A percentile compares a stretch with the other conserved stretches of the same genome.
Evolutionary conservation across 2,888 invertebrate species (phyloP).

Genomic region (Mystacides longicornis): DNA sequence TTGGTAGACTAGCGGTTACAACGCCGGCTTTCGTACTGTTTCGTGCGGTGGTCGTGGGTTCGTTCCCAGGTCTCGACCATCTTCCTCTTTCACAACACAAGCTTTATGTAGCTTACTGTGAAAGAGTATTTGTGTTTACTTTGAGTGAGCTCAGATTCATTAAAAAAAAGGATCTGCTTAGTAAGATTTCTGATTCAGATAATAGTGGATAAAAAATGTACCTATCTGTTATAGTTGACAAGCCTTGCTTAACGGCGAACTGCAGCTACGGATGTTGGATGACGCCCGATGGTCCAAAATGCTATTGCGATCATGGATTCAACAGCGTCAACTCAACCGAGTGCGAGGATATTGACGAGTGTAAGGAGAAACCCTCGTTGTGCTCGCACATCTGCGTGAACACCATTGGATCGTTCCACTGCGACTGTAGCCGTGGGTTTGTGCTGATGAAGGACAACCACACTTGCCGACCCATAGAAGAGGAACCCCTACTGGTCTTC

Average conservation of each 20-base stretch:
- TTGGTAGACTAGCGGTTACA: too few species aligned
- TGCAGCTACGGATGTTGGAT: conserved; percentile 34
- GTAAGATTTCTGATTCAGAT: too few species aligned
- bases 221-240: conserved; percentile 35
- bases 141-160: too few species aligned
- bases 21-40: too few species aligned
- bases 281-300: conserved; percentile 42
- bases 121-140: too few species aligned
- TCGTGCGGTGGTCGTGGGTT: too few species aligned
- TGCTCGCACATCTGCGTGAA: conserved; percentile 68
- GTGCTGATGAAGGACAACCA: conserved; percentile 44
- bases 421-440: conserved; percentile 57
- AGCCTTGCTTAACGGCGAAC: conserved; percentile 35
- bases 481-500: conserved; percentile 62
- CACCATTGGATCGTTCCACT: conserved; percentile 49
- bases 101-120: too few species aligned
- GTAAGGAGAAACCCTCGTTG: conserved; percentile 49
- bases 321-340: conserved; percentile 35
- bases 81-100: too few species aligned
- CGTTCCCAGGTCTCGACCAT: too few species aligned
- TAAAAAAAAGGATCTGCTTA: too few species aligned
- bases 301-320: conserved; percentile 49
- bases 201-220: too few species aligned
- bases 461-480: conserved; percentile 34
- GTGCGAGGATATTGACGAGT: conserved; percentile 59